phyloP scores from a whole-genome alignment of 2,888 invertebrate species.

The Trichopoda pennipes region DNA sequence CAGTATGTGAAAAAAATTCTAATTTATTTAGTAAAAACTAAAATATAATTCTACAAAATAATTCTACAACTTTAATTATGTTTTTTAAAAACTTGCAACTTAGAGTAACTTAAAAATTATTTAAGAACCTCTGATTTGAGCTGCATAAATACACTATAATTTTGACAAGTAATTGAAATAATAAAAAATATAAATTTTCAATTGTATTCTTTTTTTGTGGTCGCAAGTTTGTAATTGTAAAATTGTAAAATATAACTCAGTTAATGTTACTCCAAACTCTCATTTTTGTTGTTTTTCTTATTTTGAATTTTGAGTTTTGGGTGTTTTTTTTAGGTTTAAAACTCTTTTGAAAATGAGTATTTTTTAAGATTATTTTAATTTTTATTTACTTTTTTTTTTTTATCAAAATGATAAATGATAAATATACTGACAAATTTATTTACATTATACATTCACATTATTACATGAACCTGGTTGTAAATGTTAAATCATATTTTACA shows the following conservation, averaged over 20 bases:
- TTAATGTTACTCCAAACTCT: slow-evolving; percentile 3
- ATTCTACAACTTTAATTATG: too few relatives aligned
- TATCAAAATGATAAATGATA: slow-evolving; percentile 20
- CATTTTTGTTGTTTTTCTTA: slow-evolving; percentile 1
- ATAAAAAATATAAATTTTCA: slow-evolving; percentile 10
- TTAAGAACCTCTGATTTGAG: slow-evolving; percentile 22
- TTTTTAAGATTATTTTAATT: not conserved
- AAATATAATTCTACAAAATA: too few relatives aligned
- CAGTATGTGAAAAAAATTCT: too few relatives aligned
- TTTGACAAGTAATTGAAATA: not conserved
- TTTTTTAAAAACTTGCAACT: too few relatives aligned
- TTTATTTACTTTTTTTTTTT: not conserved
- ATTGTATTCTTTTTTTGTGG: not conserved
- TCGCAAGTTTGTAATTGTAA: slow-evolving; percentile 2
- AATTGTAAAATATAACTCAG: slow-evolving; percentile 12
- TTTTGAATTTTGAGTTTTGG: slow-evolving; percentile 10
- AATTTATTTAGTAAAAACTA: too few relatives aligned
- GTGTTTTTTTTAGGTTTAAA: slow-evolving; percentile 14
- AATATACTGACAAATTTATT: slow-evolving; percentile 9
- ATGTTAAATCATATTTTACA: slow-evolving; percentile 21
- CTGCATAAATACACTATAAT: not conserved
- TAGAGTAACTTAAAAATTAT: slow-evolving; percentile 1
- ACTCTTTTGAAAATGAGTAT: slow-evolving; percentile 9
- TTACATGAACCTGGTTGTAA: slow-evolving; percentile 32
- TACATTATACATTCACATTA: not conserved